These are phyloP conservation scores for Empis livida DNA, from an alignment of 2,888 invertebrate genomes.

Conservation along the genomic window DNA sequence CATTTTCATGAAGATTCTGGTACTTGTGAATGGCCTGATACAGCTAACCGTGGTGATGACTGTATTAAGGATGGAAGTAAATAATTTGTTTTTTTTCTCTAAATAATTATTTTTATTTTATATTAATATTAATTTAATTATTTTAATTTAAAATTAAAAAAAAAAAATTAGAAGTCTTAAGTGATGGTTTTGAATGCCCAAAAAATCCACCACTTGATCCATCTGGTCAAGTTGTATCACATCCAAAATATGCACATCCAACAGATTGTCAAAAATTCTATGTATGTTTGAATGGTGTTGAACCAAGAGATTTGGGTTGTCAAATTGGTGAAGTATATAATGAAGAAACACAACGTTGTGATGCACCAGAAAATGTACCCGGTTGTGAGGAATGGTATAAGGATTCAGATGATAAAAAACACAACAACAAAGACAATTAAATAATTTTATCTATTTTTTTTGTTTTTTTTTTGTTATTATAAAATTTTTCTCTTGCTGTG, in stretches of 20 bases:
- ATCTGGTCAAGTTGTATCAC: conserved; percentile 60
- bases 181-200: conserved; percentile 79
- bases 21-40: conserved; percentile 81
- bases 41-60: conserved; percentile 63
- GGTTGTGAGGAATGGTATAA: conserved; percentile 92
- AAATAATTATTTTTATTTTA: too few species aligned
- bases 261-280: conserved; percentile 86
- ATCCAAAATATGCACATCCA: conserved; percentile 76
- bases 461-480: not conserved
- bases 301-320: conserved; percentile 80
- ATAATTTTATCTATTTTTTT: too few species aligned
- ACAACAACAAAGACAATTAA: conserved; percentile 19
- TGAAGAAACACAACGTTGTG: conserved; percentile 69
- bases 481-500: not conserved
- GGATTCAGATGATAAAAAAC: conserved; percentile 37
- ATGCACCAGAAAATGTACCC: conserved; percentile 79
- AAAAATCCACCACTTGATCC: conserved; percentile 48
- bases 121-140: not conserved
- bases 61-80: conserved; percentile 47
- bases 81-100: too few species aligned
- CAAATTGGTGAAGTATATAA: conserved; percentile 84
- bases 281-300: conserved; percentile 73
- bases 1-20: conserved; percentile 84
- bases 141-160: conserved; percentile 41
- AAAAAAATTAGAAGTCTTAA: too few species aligned